Conservation (phyloP, 1,140 invertebrate species). For the Harpegnathos saltator region DNA sequence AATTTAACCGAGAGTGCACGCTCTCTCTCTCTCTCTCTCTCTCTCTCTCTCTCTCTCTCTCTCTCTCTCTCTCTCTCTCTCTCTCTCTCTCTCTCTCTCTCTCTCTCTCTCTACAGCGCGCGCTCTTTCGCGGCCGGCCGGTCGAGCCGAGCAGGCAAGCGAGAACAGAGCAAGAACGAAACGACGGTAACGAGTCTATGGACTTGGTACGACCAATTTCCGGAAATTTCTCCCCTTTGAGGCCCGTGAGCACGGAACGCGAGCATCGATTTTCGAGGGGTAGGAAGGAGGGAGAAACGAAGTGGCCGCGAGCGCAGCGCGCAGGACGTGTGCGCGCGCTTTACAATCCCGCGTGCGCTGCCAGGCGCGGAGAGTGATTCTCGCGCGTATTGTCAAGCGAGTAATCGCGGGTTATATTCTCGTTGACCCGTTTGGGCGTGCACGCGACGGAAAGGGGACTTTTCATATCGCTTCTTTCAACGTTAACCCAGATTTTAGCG, state of each 20-base stretch:
- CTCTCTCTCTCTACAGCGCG: too few species aligned
- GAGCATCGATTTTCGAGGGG: slow-evolving; percentile 26
- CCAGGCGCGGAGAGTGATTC: slow-evolving; percentile 6
- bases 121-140: background rate
- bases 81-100: too few species aligned
- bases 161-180: slow-evolving; percentile 1
- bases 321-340: background rate
- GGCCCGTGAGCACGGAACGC: slow-evolving; percentile 12
- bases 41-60: too few species aligned
- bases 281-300: too few species aligned
- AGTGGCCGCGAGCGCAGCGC: background rate
- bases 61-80: too few species aligned
- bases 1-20: slow-evolving; percentile 18
- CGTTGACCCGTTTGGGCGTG: slow-evolving; percentile 29
- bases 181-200: slow-evolving; percentile 44
- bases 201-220: slow-evolving; percentile 54
- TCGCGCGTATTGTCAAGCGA: slow-evolving; percentile 14
- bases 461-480: slow-evolving; percentile 45
- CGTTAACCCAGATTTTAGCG: slow-evolving; percentile 36
- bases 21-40: background rate
- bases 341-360: background rate
- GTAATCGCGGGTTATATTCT: slow-evolving; percentile 53
- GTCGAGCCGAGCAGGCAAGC: background rate
- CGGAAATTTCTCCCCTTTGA: slow-evolving; percentile 34
- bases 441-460: slow-evolving; percentile 38